Base-by-base conservation (phyloP, 2,113 vertebrate genomes). In the Trichomycterus rosablanca region DNA sequence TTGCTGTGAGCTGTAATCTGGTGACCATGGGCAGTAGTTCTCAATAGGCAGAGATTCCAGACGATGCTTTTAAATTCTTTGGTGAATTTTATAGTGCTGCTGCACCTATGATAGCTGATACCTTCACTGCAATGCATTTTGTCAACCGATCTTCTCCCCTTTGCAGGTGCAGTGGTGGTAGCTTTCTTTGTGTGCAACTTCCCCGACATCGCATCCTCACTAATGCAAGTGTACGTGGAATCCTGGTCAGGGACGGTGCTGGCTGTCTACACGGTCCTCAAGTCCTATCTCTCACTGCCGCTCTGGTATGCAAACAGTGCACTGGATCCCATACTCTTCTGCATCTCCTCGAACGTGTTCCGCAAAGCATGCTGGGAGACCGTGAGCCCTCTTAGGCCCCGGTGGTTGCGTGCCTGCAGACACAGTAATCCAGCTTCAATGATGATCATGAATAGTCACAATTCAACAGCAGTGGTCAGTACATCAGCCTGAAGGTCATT, bases 181-280 rank as follows among this genome's bases (percentile, higher is more conserved):
- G 82, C 81, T 14, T 89, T 89, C 60, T 85, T 89, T 56, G 56
- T 89, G 28, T 86, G 80, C 70, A 88, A 88, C 72, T 89, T 87
- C 58, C 87, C 83, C 0, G 87, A 89, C 67, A 86, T 87, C 2
- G 80, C 82, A 4, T 86, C 87, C 0, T 89, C 82, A 0, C 75
- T 89, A 62, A 87, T 89, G 87, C 86, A 88, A 61, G 80, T 88
- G 8, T 89, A 87, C 3, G 74, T 83, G 43, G 71, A 80, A 1
- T 79, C 80, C 37, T 88, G 85, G 88, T 83, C 85, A 0, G 72
- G 82, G 35, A 81, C 74, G 0, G 71, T 87, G 51, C 74, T 72
- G 32, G 75, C 60, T 1, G 68, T 83, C 30, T 88, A 89, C 68
- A 89, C 83, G 1, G 62, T 84, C 39, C 70, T 89, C 35, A 89